phyloP scores from a whole-genome alignment of 2,113 vertebrate genomes.

The Drymodes brunneopygia region DNA sequence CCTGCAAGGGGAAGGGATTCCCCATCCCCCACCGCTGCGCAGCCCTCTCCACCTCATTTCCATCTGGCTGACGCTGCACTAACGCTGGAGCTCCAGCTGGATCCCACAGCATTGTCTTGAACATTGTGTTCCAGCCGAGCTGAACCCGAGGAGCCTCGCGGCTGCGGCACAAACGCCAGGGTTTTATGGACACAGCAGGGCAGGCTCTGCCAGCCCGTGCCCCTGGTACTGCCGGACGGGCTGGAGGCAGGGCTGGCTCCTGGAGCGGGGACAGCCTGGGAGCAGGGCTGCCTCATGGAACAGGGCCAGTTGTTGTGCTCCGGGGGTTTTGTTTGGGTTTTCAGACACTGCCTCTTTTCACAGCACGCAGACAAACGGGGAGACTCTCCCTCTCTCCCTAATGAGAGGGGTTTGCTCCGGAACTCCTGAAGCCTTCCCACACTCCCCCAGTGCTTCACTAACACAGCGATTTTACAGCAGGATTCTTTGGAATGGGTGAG shows the following conservation, averaged over 20 bases:
- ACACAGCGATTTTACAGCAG: neutral
- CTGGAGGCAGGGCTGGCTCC: neutral
- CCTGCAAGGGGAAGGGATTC: neutral
- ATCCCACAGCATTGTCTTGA: slow-evolving; percentile 66
- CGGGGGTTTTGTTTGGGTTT: slow-evolving; percentile 29
- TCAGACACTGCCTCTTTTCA: slow-evolving; percentile 55
- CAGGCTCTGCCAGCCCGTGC: slow-evolving; percentile 2
- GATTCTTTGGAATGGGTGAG: neutral
- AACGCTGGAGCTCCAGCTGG: slow-evolving; percentile 63
- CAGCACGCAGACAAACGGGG: neutral
- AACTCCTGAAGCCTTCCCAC: neutral
- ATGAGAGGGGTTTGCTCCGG: neutral
- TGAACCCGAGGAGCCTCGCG: slow-evolving; percentile 65
- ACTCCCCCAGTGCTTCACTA: neutral
- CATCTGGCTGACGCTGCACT: slow-evolving; percentile 66
- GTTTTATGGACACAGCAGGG: neutral
- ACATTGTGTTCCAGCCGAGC: slow-evolving; percentile 80
- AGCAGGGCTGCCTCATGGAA: slow-evolving; percentile 3
- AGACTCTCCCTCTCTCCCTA: neutral
- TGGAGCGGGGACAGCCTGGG: neutral
- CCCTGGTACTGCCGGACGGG: neutral
- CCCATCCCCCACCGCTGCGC: slow-evolving; percentile 1
- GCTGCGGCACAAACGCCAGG: slow-evolving; percentile 37
- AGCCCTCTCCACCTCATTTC: slow-evolving; percentile 58
- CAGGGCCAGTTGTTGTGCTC: slow-evolving; percentile 45